Evolutionary conservation across 2,113 vertebrate genomes (phyloP).

Genomic region (Solenodon paradoxus): DNA sequence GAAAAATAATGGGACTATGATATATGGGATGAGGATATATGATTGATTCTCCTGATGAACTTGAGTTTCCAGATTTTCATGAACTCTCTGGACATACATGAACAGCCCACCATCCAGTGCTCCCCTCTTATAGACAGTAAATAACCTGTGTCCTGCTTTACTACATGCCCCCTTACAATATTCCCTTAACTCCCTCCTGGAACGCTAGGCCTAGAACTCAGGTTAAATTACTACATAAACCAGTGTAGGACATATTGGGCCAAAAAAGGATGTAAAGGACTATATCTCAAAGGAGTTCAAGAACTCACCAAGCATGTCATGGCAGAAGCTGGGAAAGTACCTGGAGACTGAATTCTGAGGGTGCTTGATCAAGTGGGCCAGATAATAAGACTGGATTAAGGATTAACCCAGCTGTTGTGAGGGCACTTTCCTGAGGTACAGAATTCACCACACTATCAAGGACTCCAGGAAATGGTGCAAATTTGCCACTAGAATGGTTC

Average conservation of each 20-base stretch:
- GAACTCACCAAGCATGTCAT: not conserved
- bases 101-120: not conserved
- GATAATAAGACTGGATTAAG: not conserved
- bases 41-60: not conserved
- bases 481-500: not conserved
- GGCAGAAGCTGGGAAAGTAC: not conserved
- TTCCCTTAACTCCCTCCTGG: not conserved
- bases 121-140: not conserved
- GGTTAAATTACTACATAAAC: not conserved
- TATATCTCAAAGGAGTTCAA: not conserved
- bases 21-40: not conserved
- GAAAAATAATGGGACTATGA: not conserved
- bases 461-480: not conserved
- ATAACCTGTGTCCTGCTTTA: not conserved
- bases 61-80: not conserved
- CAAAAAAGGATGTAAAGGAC: not conserved
- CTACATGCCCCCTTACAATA: not conserved
- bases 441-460: not conserved
- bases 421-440: not conserved
- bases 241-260: not conserved
- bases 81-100: not conserved
- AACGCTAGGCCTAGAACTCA: not conserved
- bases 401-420: not conserved
- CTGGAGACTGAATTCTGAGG: not conserved
- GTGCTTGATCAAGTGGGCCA: not conserved